Base-by-base conservation (phyloP, 92 coral and sea anemone genomes). In the Epizoanthus ramosus region DNA sequence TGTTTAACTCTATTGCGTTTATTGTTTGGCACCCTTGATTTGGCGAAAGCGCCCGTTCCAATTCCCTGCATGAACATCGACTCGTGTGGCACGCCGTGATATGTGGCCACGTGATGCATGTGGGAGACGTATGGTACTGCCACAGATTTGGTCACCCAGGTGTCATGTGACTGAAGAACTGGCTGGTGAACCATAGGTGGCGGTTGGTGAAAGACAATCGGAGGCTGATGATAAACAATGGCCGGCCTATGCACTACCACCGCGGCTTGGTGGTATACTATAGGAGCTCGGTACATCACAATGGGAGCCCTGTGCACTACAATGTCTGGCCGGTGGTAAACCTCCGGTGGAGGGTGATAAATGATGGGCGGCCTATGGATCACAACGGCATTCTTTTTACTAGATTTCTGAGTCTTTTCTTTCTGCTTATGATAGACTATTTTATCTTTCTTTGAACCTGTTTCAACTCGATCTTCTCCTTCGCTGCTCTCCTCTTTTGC, bases 241-340 rank as follows among this genome's bases (percentile, higher is more conserved):
- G 99, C 99, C 69, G 99, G 99, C 43, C 99, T 95, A 74, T 96
- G 99, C 25, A 96, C 99, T 6, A 96, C 98, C 8, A 96, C 99
- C 18, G 99, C 97, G n/a, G 99, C 95, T 74, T 96, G 99, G 71
- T 96, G 99, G 71, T 96, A 96, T 24, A 96, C 86, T 84, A 96
- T 94, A 0, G 99, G 99, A 63, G 97, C 97, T 31, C 99, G 95
- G 73, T 94, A 95, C 68, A 96, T 91, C 3, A 96, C 97, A 81
- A 96, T 92, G 41, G 99, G 99, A 43, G 99, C 93, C 84, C 99
- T 94, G 56, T 96, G 99, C 1, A 96, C 98, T 23, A 96, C 97
- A 80, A 96, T 96, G 85, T 96, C 97, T 16, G 99, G 98, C 3
- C 99, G 93, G 89, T 96, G 99, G 74, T 96, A 96, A 69, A 96